Conservation (phyloP, 2,888 invertebrate species). For the Tipula unca region DNA sequence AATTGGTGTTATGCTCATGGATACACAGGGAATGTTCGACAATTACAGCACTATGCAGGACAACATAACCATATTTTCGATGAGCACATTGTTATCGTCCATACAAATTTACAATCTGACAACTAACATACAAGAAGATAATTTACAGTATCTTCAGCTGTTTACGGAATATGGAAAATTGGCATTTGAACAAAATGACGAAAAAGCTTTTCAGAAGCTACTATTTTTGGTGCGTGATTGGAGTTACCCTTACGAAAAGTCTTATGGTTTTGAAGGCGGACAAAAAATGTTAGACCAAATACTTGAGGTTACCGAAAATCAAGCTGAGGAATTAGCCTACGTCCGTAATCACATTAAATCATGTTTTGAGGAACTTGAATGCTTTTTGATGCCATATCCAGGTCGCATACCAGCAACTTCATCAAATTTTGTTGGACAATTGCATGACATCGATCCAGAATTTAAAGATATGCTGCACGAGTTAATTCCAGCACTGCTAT, state of each 20-base stretch:
- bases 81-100: slow-evolving; percentile 21
- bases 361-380: slow-evolving; percentile 16
- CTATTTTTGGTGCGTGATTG: slow-evolving; percentile 22
- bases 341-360: slow-evolving; percentile 18
- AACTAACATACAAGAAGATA: slow-evolving; percentile 23
- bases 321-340: slow-evolving; percentile 15
- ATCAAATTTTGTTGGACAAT: slow-evolving; percentile 15
- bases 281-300: background rate
- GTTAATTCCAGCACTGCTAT: background rate
- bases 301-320: slow-evolving; percentile 19
- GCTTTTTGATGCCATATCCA: slow-evolving; percentile 23
- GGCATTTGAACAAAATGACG: background rate
- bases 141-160: slow-evolving; percentile 21
- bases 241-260: slow-evolving; percentile 18
- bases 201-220: slow-evolving; percentile 21
- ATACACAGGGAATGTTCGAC: slow-evolving; percentile 23
- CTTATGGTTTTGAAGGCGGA: slow-evolving; percentile 21
- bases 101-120: slow-evolving; percentile 19
- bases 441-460: slow-evolving; percentile 22
- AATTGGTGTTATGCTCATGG: slow-evolving; percentile 20
- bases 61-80: slow-evolving; percentile 20
- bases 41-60: slow-evolving; percentile 17
- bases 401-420: slow-evolving; percentile 17
- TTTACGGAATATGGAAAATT: slow-evolving; percentile 22
- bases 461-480: slow-evolving; percentile 20